Conservation (phyloP, 2,888 invertebrate species). For the Saturnia pavonia region DNA sequence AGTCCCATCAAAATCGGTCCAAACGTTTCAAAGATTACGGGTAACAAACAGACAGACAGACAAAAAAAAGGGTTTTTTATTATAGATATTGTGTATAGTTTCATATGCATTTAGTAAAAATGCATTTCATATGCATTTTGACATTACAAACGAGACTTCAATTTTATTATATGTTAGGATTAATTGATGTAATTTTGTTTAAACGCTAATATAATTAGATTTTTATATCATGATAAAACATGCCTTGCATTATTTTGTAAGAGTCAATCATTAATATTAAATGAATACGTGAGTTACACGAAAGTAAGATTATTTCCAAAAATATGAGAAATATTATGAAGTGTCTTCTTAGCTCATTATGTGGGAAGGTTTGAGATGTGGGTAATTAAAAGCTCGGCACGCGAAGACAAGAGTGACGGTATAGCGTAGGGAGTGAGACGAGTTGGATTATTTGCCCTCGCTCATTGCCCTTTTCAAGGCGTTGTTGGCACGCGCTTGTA, state of each 20-base stretch:
- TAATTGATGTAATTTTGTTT: neutral
- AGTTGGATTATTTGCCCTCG: slow-evolving; percentile 38
- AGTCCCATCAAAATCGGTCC: too few species aligned
- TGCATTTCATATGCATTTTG: too few species aligned
- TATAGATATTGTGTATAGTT: too few species aligned
- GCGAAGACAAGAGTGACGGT: slow-evolving; percentile 33
- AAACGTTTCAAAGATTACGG: too few species aligned
- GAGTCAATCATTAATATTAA: neutral
- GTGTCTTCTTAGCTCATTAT: slow-evolving; percentile 22
- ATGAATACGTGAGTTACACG: neutral
- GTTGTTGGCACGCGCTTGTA: slow-evolving; percentile 10
- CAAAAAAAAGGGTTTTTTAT: too few species aligned
- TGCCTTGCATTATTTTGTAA: neutral
- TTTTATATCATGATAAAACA: neutral
- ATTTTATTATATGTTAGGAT: too few species aligned
- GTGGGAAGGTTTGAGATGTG: slow-evolving; percentile 29
- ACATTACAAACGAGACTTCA: too few species aligned
- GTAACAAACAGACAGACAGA: too few species aligned
- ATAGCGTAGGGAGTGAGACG: slow-evolving; percentile 31
- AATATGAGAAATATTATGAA: slow-evolving; percentile 6
- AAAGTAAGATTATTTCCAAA: slow-evolving; percentile 1
- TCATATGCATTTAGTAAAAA: too few species aligned
- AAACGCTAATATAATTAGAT: neutral
- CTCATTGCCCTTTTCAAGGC: slow-evolving; percentile 46
- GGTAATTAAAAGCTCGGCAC: slow-evolving; percentile 63